Evolutionary conservation across 2,888 invertebrate species (phyloP), one percentile per base, ranked within the genome.

Genomic region (Abrostola triplasia): DNA sequence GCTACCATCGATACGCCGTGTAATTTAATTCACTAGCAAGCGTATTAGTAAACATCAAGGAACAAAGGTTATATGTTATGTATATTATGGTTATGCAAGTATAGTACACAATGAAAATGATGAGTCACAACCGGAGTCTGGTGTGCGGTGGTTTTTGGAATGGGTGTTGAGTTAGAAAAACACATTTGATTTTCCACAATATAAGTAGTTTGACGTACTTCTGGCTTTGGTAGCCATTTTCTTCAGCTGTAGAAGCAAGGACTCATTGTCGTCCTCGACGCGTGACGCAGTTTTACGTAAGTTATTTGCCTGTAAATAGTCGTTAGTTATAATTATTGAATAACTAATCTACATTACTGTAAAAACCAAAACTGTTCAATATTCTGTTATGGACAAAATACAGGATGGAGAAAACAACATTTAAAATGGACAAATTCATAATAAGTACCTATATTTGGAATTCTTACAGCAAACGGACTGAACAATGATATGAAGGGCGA

Each of bases 191-290:
- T 87, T 86, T 85, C 84, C 87, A 91, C 87, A 90, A 90, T 82
- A 89, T 83, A 89, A 86, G 85, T 86, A 83, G 82, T 87, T 85
- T 86, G 90, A 96, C 96, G 94, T 97, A 97, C 97, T 96, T 96
- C 96, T 96, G 95, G 97, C 96, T 95, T 97, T 96, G 92, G 97
- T 96, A 95, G 98, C 98, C 97, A 99, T 97, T 96, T 98, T 98
- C 96, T 98, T 98, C 95, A 99, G 96, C 96, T 99, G 99, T 95
- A 98, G 96, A 93, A 98, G 97, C 93, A 99, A 96, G 82, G 98
- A 98, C 93, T 99, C 99, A 95, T 99, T 99, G 96, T 99, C 99
- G 92, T 98, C 98, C 95, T 99, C 99, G 90, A 99, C 96, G 86
- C 98, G 97, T 88, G 97, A 96, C 88, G 98, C 96, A 95, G 98